Evolutionary conservation across 2,888 invertebrate genomes (phyloP), one percentile per base, ranked within the genome.

Genomic region (Pristionchus exspectatus): DNA sequence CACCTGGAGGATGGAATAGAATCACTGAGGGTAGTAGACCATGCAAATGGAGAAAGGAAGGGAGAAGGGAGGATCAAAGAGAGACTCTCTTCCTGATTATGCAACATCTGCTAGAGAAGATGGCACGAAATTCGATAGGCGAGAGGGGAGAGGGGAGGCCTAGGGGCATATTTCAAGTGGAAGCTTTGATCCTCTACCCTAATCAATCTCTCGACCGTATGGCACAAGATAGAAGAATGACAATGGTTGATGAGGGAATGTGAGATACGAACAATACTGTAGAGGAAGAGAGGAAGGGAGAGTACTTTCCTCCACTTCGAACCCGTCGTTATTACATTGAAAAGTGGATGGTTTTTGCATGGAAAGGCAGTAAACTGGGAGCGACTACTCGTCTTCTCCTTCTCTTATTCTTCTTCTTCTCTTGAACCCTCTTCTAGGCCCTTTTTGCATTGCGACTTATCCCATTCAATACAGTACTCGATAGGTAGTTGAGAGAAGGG

Each of bases 41-140:
- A 81, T 81, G 81, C n/a, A 81, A 77, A 77, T 77, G 77, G 83
- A 50, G 83, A n/a, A 77, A 9, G 50, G 54, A 54, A 50, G n/a
- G 27, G 3, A 3, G 83, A 21, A 16, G 18, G 50, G 56, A 27
- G 38, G 83, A 83, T 83, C 83, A 83, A 83, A 83, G 83, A 33
- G 24, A n/a, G n/a, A n/a, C n/a, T 30, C 30, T 24, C 33, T 33
- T 18, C 50, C 50, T 83, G 54, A 83, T 83, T 83, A 83, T 83
- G 83, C 83, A 83, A 83, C 83, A 83, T 83, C 83, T 83, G 83
- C 56, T 44, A 77, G 77, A 30, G 77, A 77, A 24, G 77, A 77
- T 77, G 77, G 77, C 77, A 77, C 30, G 77, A 77, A 77, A 77
- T 44, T 77, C 77, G 77, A 77, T 12, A 77, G 44, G 24, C 21